These are phyloP conservation scores for Eudyptes chrysolophus DNA, from an alignment of 2,113 vertebrate species.

Conservation along the genomic window DNA sequence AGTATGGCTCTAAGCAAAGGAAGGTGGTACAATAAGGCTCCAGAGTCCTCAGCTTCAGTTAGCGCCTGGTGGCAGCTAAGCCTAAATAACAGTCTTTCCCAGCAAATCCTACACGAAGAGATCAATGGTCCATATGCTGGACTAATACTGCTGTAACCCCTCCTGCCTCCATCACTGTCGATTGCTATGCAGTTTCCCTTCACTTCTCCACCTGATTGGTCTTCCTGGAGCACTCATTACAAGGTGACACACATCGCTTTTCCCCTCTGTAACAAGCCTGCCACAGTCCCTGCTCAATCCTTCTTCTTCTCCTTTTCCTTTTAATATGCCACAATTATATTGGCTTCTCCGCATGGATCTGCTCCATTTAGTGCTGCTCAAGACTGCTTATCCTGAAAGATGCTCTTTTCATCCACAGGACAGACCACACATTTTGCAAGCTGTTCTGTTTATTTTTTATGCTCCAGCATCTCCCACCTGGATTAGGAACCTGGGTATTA, in stretches of 20 bases:
- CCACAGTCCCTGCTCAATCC: neutral
- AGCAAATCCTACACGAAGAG: neutral
- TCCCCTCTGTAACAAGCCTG: neutral
- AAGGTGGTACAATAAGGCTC: neutral
- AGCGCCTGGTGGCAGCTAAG: neutral
- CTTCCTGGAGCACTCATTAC: constrained; percentile 5
- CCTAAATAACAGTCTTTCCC: neutral
- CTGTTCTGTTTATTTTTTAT: neutral
- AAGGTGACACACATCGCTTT: neutral
- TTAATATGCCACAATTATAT: constrained; percentile 20
- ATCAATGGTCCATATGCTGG: neutral
- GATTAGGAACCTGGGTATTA: neutral
- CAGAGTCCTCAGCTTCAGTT: neutral
- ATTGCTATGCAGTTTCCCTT: neutral
- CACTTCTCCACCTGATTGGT: constrained; percentile 2
- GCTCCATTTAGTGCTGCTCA: constrained; percentile 8
- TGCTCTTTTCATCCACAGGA: neutral
- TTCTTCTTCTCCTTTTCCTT: neutral
- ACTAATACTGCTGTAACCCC: neutral
- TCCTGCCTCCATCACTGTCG: neutral
- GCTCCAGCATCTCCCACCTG: neutral
- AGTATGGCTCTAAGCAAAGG: neutral
- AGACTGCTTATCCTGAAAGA: neutral
- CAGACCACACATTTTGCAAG: neutral
- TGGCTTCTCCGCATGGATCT: constrained; percentile 28